A percentile compares a stretch with the other conserved stretches of the same genome.
Evolutionary conservation across 1,140 invertebrate genomes (phyloP).

Genomic region (Proctacanthus coquilletti): DNA sequence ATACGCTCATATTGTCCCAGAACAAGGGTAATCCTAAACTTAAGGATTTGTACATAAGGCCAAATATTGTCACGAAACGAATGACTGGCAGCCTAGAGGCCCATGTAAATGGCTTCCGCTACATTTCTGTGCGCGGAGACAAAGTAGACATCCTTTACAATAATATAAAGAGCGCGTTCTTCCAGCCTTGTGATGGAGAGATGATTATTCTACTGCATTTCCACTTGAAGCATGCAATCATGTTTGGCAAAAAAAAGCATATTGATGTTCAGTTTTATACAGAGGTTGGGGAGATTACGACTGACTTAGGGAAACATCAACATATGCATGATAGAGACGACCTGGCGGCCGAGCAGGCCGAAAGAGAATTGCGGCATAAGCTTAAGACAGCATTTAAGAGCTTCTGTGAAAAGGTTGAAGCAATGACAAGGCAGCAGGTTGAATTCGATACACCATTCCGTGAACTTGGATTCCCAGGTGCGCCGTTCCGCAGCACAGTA

Average conservation of each 20-base stretch:
- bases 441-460: conserved; percentile 98
- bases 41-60: conserved; percentile 96
- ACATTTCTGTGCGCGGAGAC: conserved; percentile 94
- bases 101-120: conserved; percentile 94
- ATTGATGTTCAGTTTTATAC: conserved; percentile 99
- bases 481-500: conserved; percentile 92
- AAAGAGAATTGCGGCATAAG: conserved; percentile 90
- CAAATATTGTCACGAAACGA: conserved; percentile 95
- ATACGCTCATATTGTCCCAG: conserved; percentile 86
- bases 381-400: conserved; percentile 95
- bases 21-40: conserved; percentile 97
- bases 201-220: conserved; percentile 99
- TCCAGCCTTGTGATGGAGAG: conserved; percentile 98
- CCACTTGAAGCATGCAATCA: conserved; percentile 94
- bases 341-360: conserved; percentile 94
- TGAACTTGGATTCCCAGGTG: conserved; percentile 94
- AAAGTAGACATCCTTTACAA: conserved; percentile 99
- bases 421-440: conserved; percentile 90
- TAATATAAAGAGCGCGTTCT: conserved; percentile 99
- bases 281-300: conserved; percentile 98
- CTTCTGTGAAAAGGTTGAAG: conserved; percentile 96
- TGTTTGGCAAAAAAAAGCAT: conserved; percentile 99
- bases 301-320: conserved; percentile 97
- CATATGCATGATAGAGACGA: conserved; percentile 99
- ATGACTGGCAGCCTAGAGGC: conserved; percentile 93